Conservation (phyloP, 2,113 vertebrate species). For the Campylomormyrus tamandua region DNA sequence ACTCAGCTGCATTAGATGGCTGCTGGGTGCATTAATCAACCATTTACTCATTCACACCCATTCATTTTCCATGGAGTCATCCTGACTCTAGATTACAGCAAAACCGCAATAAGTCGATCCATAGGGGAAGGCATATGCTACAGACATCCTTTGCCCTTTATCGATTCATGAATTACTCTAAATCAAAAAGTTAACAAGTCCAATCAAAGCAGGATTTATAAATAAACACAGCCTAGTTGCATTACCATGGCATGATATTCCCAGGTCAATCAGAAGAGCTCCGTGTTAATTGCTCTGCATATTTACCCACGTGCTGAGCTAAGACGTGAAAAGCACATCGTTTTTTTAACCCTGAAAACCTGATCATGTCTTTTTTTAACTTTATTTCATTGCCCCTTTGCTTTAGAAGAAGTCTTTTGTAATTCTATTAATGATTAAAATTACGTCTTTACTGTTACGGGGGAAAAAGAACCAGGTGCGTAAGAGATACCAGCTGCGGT, state of each 20-base stretch:
- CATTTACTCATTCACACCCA: neutral
- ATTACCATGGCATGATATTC: neutral
- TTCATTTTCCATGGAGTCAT: neutral
- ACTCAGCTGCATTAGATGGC: neutral
- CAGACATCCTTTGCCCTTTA: neutral
- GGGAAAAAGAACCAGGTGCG: neutral
- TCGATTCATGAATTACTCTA: neutral
- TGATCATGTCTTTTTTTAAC: neutral
- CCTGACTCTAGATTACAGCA: neutral
- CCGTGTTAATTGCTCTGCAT: neutral
- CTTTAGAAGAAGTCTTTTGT: neutral
- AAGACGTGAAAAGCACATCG: neutral
- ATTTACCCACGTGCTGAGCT: neutral
- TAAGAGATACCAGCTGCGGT: neutral
- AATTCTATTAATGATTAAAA: constrained; percentile 5
- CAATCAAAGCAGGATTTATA: too few species aligned
- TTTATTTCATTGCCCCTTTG: neutral
- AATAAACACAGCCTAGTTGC: too few species aligned
- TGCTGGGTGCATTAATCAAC: neutral
- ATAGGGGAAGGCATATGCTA: neutral
- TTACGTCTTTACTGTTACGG: neutral
- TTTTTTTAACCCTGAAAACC: neutral
- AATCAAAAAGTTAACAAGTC: neutral
- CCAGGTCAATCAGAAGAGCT: neutral
- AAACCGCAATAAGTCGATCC: neutral